Evolutionary conservation across 2,888 invertebrate genomes (phyloP), one percentile per base, ranked within the genome.

Genomic region (Ypsolopha sequella): DNA sequence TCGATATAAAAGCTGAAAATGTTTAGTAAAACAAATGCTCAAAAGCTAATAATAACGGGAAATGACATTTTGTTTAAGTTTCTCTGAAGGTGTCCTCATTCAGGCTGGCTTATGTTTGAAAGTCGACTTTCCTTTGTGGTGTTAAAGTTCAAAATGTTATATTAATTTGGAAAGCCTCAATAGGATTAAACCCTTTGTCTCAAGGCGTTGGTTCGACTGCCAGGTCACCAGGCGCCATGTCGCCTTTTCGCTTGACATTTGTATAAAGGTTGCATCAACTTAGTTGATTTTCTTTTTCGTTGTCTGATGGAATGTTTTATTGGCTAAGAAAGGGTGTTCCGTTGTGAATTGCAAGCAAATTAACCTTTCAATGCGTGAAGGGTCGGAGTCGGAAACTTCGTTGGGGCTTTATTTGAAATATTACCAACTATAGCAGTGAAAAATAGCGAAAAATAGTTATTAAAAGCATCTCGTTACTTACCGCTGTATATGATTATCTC

Each of bases 141-240:
- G 13, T 13, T 72, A 78, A 63, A 73, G 78, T 71, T 65, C 65
- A 68, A 57, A 70, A 72, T 76, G 41, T 70, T 63, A 62, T 61
- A 62, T 57, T 56, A 47, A 45, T 51, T 24, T 58, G 58, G 58
- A 57, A 54, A 60, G 63, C 60, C 66, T 65, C 64, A 67, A 73
- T 75, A 67, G 74, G 73, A 73, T 74, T 77, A 73, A 84, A 77
- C 79, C 80, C 81, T 81, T 84, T 82, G 85, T 84, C 81, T 82
- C 75, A 81, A 81, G 80, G 78, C 73, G 73, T 73, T 36, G 36
- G 6, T 41, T 35, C 36, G 43, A 50, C 38, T 45, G 38, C 7
- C 68, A 68, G 67, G 72, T 68, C 73, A 67, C 67, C 70, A 46
- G 51, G 44, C 49, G 24, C 46, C 13, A 36, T 35, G 75, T 66